Conservation (phyloP, 2,888 invertebrate genomes). For the Cacoxenus indagator region DNA sequence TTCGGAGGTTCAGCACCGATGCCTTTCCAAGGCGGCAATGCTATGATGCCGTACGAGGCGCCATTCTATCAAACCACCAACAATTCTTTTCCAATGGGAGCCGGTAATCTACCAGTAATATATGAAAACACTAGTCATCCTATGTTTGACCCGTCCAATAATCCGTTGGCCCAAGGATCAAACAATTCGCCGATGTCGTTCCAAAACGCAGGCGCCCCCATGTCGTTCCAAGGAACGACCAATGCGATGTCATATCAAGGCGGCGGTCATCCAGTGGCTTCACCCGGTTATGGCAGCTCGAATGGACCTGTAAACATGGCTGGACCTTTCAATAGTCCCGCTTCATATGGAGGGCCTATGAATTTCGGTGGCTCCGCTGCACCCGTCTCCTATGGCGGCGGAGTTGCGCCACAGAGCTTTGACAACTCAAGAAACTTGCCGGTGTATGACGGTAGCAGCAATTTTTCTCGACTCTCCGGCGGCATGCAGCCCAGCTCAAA, state of each 20-base stretch:
- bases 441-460: neutral
- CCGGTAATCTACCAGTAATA: neutral
- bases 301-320: neutral
- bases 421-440: neutral
- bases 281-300: neutral
- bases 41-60: neutral
- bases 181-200: too few species aligned
- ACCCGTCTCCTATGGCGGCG: neutral
- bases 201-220: too few species aligned
- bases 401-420: neutral
- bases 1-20: neutral
- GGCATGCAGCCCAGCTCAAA: neutral
- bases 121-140: neutral
- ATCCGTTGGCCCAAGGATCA: too few species aligned
- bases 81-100: neutral
- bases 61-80: neutral
- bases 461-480: neutral
- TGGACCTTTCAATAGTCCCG: neutral
- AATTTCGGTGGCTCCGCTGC: neutral
- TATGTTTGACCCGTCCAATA: too few species aligned
- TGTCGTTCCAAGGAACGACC: too few species aligned
- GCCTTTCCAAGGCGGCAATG: neutral
- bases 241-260: too few species aligned
- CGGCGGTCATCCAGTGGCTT: too few species aligned
- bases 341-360: neutral